These are phyloP conservation scores for Deilephila elpenor DNA, from an alignment of 2,888 invertebrate species.

Conservation along the genomic window DNA sequence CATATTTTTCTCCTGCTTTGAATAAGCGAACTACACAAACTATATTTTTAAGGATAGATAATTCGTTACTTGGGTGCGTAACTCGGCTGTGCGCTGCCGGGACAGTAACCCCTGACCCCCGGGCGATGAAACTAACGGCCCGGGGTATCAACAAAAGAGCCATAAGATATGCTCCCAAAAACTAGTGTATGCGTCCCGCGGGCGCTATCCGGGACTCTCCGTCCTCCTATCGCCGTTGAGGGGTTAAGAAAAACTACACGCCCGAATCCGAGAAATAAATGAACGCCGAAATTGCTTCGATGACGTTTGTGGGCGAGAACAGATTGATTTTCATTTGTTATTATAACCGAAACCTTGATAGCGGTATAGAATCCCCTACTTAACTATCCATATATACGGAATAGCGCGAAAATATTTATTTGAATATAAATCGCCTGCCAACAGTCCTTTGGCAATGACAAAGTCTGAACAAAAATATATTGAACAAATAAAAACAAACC, in stretches of 20 bases:
- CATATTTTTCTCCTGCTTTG: too few relatives aligned
- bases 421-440: not conserved
- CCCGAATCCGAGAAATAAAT: constrained; percentile 49
- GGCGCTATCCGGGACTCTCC: constrained; percentile 60
- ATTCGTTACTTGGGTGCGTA: constrained; percentile 34
- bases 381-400: not conserved
- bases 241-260: constrained; percentile 56
- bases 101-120: constrained; percentile 62
- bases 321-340: constrained; percentile 58
- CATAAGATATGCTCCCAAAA: constrained; percentile 85
- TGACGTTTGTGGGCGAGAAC: constrained; percentile 52
- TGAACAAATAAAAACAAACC: constrained; percentile 50
- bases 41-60: constrained; percentile 11
- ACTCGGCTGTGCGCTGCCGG: constrained; percentile 48
- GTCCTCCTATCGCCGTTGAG: constrained; percentile 57
- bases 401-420: constrained; percentile 18
- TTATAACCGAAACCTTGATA: constrained; percentile 10
- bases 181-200: constrained; percentile 79
- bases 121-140: constrained; percentile 83
- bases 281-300: constrained; percentile 60
- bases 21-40: not conserved
- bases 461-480: constrained; percentile 25
- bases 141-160: constrained; percentile 83
- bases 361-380: not conserved
- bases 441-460: constrained; percentile 19